Conservation (phyloP, 1,140 invertebrate species). For the Drosophila sproati region DNA sequence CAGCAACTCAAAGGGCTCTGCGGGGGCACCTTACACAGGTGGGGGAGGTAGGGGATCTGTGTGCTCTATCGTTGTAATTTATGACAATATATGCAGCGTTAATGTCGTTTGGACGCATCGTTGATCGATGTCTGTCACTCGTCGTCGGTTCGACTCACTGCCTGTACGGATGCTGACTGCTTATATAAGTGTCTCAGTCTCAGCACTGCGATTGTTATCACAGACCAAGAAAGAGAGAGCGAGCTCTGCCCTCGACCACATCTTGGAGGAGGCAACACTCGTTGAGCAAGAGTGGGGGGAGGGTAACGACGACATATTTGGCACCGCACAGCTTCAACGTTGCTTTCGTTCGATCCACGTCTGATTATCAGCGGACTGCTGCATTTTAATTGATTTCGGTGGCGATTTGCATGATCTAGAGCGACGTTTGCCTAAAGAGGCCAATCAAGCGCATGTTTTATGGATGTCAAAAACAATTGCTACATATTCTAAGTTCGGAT, state of each 20-base stretch:
- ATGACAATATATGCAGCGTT: slow-evolving; percentile 84
- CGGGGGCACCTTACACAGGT: slow-evolving; percentile 5
- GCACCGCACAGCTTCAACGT: slow-evolving; percentile 56
- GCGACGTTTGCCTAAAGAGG: slow-evolving; percentile 69
- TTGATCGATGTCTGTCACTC: slow-evolving; percentile 81
- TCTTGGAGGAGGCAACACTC: neutral
- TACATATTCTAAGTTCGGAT: slow-evolving; percentile 73
- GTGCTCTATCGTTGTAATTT: slow-evolving; percentile 69
- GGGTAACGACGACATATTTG: slow-evolving; percentile 66
- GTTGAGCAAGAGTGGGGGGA: slow-evolving; percentile 3
- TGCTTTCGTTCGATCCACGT: slow-evolving; percentile 26
- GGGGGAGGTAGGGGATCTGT: neutral
- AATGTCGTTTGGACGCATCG: slow-evolving; percentile 74
- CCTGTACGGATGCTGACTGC: slow-evolving; percentile 66
- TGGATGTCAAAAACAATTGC: slow-evolving; percentile 80
- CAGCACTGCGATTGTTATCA: slow-evolving; percentile 70
- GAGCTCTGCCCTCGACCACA: slow-evolving; percentile 8
- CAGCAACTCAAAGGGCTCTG: slow-evolving; percentile 54
- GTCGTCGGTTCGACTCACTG: slow-evolving; percentile 37
- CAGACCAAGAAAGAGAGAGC: neutral
- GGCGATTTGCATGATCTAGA: slow-evolving; percentile 74
- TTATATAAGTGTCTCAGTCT: slow-evolving; percentile 67
- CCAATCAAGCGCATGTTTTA: slow-evolving; percentile 81
- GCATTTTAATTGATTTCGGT: slow-evolving; percentile 77
- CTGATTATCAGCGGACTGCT: slow-evolving; percentile 70